Conservation (phyloP, 1,140 invertebrate species). For the Drosophila orosa region DNA sequence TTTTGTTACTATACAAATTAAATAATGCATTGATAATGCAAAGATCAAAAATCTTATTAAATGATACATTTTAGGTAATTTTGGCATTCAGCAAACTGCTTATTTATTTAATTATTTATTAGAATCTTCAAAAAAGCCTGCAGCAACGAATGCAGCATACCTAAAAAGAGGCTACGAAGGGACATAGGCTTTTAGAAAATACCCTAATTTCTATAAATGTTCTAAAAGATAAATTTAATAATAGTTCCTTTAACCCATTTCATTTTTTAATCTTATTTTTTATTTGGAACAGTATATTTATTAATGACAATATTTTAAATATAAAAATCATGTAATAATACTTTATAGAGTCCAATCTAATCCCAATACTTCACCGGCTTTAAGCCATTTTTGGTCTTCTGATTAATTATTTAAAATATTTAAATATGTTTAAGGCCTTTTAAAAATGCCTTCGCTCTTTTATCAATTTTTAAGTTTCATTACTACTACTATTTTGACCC, state of each 20-base stretch:
- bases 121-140: too few species aligned
- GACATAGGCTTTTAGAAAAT: not conserved
- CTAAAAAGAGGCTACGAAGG: too few species aligned
- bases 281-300: not conserved
- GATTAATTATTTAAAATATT: not conserved
- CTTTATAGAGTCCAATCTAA: too few species aligned
- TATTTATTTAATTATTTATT: too few species aligned
- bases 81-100: too few species aligned
- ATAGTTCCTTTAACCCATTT: not conserved
- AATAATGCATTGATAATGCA: too few species aligned
- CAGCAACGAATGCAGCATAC: not conserved
- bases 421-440: not conserved
- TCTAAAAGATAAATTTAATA: not conserved
- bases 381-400: not conserved
- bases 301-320: not conserved
- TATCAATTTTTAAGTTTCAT: too few species aligned
- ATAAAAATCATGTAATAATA: not conserved
- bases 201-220: not conserved
- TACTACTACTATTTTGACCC: slow-evolving; percentile 1
- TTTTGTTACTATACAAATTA: not conserved
- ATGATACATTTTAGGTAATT: too few species aligned
- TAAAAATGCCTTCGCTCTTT: not conserved
- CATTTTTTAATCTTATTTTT: not conserved
- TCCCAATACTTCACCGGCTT: too few species aligned
- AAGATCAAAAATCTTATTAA: too few species aligned